Percentiles rank a stretch among this genome's conserved stretches.
Evolutionary conservation across 2,113 vertebrate genomes (phyloP).

Genomic region (Narcine bancroftii): DNA sequence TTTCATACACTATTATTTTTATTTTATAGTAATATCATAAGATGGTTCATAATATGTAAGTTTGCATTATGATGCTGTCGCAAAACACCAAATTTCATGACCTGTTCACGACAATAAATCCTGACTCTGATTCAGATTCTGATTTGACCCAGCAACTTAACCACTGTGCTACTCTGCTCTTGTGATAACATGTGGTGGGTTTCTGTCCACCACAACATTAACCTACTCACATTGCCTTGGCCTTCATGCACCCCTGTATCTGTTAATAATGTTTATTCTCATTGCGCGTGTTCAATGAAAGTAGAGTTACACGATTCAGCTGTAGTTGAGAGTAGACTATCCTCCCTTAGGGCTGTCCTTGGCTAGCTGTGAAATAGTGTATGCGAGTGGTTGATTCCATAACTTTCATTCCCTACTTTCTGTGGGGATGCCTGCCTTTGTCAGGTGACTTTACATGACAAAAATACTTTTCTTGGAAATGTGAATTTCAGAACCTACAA

Average conservation of each 20-base stretch:
- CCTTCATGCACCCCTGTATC: neutral
- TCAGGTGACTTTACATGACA: neutral
- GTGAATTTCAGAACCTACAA: neutral
- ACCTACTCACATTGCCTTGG: neutral
- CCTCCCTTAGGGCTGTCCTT: neutral
- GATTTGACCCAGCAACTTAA: too few species aligned
- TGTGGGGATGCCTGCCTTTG: neutral
- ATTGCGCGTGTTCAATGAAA: too few species aligned
- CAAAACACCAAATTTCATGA: too few species aligned
- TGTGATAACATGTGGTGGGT: neutral
- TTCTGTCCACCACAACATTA: neutral
- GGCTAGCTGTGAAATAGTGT: neutral
- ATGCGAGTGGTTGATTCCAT: neutral
- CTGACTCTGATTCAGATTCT: too few species aligned
- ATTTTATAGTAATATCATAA: too few species aligned
- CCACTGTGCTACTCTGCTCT: too few species aligned
- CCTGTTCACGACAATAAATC: too few species aligned
- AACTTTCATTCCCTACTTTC: neutral
- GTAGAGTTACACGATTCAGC: neutral
- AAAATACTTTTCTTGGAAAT: neutral
- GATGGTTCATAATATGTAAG: too few species aligned
- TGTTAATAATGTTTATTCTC: too few species aligned
- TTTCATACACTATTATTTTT: too few species aligned
- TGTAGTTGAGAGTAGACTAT: neutral
- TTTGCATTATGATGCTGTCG: too few species aligned